Percentiles rank a stretch among this genome's conserved stretches.
Evolutionary conservation across 2,888 invertebrate genomes (phyloP).

Genomic region (Oscheius sp.): DNA sequence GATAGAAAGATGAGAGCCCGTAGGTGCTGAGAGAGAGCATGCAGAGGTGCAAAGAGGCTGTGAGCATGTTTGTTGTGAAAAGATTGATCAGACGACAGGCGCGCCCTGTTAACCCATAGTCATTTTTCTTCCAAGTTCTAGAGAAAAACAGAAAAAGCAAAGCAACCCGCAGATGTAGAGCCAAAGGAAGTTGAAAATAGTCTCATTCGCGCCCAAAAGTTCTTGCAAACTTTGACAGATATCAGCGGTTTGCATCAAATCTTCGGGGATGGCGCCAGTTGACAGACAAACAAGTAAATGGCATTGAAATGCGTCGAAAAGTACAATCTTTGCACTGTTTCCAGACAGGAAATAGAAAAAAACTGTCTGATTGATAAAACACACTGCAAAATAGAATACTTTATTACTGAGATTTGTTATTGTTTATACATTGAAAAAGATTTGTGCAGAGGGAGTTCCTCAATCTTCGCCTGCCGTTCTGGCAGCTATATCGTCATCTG

Average conservation of each 20-base stretch:
- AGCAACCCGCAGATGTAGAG: conserved; percentile 1
- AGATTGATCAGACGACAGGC: conserved; percentile 33
- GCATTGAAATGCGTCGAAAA: background rate
- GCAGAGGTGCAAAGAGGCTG: conserved; percentile 10
- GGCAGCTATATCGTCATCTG: conserved; percentile 49
- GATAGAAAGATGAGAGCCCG: background rate
- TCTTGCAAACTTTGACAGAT: background rate
- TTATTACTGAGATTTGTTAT: background rate
- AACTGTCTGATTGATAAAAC: too few relatives aligned
- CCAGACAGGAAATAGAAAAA: too few relatives aligned
- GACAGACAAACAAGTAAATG: conserved; percentile 26
- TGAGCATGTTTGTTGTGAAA: conserved; percentile 31
- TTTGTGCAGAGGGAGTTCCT: background rate
- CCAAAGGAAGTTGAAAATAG: background rate
- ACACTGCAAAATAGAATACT: background rate
- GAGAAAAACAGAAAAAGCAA: conserved; percentile 1
- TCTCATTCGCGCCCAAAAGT: background rate
- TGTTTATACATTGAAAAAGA: background rate
- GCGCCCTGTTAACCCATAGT: conserved; percentile 3
- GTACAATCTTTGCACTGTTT: background rate
- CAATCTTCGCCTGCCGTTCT: background rate
- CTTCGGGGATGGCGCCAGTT: background rate
- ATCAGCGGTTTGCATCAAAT: conserved; percentile 15
- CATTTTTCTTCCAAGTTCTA: conserved; percentile 9
- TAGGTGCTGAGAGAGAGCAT: background rate